phyloP scores from a whole-genome alignment of 2,797 vertebrate genomes.

The Kryptopterus vitreolus region DNA sequence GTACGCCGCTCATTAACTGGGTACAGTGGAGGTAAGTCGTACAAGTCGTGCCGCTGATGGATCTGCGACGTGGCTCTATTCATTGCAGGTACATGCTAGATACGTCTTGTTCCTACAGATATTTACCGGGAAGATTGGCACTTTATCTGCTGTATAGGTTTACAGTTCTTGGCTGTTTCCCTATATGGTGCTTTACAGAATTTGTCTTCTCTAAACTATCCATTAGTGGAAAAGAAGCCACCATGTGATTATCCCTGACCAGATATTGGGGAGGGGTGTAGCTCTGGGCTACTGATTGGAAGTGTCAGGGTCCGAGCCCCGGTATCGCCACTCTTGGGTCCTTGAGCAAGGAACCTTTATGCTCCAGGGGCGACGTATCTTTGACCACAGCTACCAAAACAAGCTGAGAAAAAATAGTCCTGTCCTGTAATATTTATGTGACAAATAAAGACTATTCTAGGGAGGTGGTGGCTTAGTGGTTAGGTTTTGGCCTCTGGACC shows the following conservation, averaged over 20 bases:
- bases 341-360: too few relatives aligned
- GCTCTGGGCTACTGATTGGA: too few relatives aligned
- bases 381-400: too few relatives aligned
- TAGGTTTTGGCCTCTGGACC: too few relatives aligned
- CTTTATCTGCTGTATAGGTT: background rate
- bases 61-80: background rate
- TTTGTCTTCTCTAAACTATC: background rate
- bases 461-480: too few relatives aligned
- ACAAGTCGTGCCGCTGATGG: background rate
- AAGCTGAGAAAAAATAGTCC: too few relatives aligned
- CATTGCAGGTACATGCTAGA: background rate
- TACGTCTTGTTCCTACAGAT: background rate
- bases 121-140: background rate
- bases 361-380: too few relatives aligned
- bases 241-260: background rate
- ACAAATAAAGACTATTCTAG: too few relatives aligned
- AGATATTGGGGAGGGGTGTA: too few relatives aligned
- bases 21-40: constrained; percentile 38
- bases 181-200: background rate
- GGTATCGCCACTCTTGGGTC: too few relatives aligned
- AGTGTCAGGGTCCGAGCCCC: too few relatives aligned
- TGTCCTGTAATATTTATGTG: too few relatives aligned
- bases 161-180: background rate
- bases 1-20: background rate
- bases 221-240: background rate